Base-by-base conservation (phyloP, 2,113 vertebrate genomes). In the Panthera uncia region DNA sequence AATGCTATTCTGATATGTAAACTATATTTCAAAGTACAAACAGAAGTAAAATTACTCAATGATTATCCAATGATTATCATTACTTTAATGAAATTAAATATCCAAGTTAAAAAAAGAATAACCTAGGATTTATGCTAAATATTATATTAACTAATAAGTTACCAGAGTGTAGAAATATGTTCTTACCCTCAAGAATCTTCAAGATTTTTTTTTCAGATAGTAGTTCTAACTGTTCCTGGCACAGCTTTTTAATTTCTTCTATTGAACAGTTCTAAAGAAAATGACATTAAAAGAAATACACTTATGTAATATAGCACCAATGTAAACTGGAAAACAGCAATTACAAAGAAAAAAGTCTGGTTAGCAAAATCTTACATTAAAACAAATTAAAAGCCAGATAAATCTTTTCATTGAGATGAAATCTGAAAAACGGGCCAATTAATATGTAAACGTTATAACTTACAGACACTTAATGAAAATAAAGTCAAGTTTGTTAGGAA, bases 131-230 rank as follows among this genome's bases (percentile, higher is more conserved):
- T 94, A 95, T 88, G 57, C 23, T 95, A n/a, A 94, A 82, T 38
- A 97, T 7, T 68, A n/a, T 79, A 81, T 84, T 90, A 97, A 76
- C 5, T 73, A 89, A 6, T 93, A 92, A 94, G 50, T 93, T 96
- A 90, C 19, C 66, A 97, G 45, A 97, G 97, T 55, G 21, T 63
- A 94, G 31, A 96, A 96, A 96, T 92, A 76, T 90, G 69, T 80
- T 95, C 98, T 98, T 99, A 99, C 99, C 99, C 98, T 99, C 99
- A 96, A 99, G 98, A 97, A 99, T 99, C 98, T 99, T 99, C 97
- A 99, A 97, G 7, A 99, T 98, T 83, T 99, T 99, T 97, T 98
- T 99, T 98, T 99, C 99, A 31, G 99, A 99, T 92, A 99, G 98
- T 45, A 99, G 98, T 80, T 99, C 99, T 98, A 99, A 98, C 69